Conservation (phyloP, 2,113 vertebrate genomes). For the Neotragus moschatus region DNA sequence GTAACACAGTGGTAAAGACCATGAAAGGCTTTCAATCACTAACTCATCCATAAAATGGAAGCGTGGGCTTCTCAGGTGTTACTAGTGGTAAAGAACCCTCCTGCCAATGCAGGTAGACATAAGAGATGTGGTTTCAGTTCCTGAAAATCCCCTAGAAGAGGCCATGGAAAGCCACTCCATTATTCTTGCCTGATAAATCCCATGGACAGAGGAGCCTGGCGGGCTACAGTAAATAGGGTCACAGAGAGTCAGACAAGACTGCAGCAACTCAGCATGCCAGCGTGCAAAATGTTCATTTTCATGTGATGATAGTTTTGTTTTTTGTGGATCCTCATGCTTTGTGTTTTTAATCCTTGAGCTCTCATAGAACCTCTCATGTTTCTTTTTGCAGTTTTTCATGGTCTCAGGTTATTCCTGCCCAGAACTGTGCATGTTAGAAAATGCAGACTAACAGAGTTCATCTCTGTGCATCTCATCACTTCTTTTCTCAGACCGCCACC, state of each 20-base stretch:
- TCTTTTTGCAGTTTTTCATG: background rate
- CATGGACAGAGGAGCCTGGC: background rate
- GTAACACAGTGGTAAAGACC: background rate
- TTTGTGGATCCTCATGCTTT: background rate
- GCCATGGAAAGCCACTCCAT: background rate
- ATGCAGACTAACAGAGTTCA: background rate
- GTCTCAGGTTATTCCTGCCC: background rate
- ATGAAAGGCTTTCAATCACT: background rate
- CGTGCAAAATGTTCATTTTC: background rate
- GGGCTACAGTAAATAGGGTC: background rate
- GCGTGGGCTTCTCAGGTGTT: background rate
- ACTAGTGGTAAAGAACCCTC: background rate
- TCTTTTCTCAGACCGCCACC: background rate
- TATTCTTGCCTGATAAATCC: background rate
- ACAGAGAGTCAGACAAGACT: background rate
- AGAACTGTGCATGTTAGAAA: background rate
- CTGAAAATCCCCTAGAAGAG: background rate
- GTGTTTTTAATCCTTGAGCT: background rate
- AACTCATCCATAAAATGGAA: background rate
- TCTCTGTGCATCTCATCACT: background rate
- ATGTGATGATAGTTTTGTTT: background rate
- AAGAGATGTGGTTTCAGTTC: background rate
- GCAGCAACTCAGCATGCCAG: background rate
- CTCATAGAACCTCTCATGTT: background rate
- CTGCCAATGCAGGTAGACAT: background rate